Base-by-base conservation (phyloP, 2,113 vertebrate genomes). In the Hymenochirus boettgeri region DNA sequence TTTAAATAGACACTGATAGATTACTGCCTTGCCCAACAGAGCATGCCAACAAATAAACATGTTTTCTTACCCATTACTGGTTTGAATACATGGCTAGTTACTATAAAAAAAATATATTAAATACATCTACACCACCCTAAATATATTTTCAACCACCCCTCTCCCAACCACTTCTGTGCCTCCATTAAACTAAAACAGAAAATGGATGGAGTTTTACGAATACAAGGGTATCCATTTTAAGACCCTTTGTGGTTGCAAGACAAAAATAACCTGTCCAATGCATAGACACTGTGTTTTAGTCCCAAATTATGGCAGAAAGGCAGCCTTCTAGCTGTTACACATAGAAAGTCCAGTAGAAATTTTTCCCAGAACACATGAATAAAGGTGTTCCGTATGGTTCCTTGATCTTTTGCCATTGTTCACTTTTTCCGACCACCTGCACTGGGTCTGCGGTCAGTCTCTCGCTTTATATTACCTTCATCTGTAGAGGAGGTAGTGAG, bases 401-500 rank as follows among this genome's bases (percentile, higher is more conserved):
- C 57, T 3, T 22, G 17, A 15, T 3, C 17, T 7, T n/a, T 19
- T 13, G n/a, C 2, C 8, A 3, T 1, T 52, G 31, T 70, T 94
- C 85, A 95, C 80, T 94, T 95, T 81, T 89, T 77, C 74, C 87
- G 84, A 11, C 79, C 80, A 0, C 78, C 76, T 4, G 72, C 61
- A 6, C 92, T 92, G 2, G 89, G 84, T 73, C 90, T 89, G 46
- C 91, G 91, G 74, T 93, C 92, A 57, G 84, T 86, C 5, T 95
- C 93, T 7, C 82, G 81, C 15, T 89, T 89, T 4, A 91, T 74
- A 52, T 77, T 91, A 57, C 91, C 93, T 75, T 97, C 94, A 26
- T 96, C 94, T 0, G 94, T 97, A 74, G 94, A 97, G 71, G 93
- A 97, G 70, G 94, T 97, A 80, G 93, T 94, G 76, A 89, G 91